Conservation (phyloP, 2,113 vertebrate species). For the Chionis minor region DNA sequence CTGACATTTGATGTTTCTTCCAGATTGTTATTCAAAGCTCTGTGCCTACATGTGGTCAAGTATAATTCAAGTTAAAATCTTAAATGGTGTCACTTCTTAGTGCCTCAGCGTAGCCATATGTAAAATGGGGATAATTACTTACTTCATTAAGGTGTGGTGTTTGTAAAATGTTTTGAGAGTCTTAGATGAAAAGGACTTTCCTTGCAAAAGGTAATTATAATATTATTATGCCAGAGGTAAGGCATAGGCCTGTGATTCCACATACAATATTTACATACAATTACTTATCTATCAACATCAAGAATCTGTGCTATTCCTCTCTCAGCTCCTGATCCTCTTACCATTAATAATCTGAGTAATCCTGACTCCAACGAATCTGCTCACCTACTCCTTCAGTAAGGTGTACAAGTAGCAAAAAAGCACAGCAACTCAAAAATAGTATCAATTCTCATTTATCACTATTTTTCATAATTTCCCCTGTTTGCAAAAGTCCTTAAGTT, state of each 20-base stretch:
- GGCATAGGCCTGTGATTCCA: constrained; percentile 29
- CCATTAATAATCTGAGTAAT: not conserved
- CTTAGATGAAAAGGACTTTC: constrained; percentile 44
- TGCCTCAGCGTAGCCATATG: not conserved
- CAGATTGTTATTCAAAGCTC: not conserved
- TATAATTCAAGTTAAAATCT: not conserved
- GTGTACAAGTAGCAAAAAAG: not conserved
- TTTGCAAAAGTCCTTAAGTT: not conserved
- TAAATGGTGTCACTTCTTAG: constrained; percentile 4
- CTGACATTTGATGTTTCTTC: not conserved
- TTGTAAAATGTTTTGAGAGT: constrained; percentile 26
- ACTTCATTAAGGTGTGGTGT: constrained; percentile 51
- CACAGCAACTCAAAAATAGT: not conserved
- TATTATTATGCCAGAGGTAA: constrained; percentile 57
- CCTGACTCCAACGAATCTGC: not conserved
- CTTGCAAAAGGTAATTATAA: constrained; percentile 54
- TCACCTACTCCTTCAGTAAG: not conserved
- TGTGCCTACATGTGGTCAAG: not conserved
- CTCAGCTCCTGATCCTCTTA: not conserved
- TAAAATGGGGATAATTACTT: constrained; percentile 35
- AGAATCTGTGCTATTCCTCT: constrained; percentile 21
- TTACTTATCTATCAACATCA: constrained; percentile 47
- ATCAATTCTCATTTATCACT: not conserved
- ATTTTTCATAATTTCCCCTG: not conserved
- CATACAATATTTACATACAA: constrained; percentile 20